A percentile compares a stretch with the other conserved stretches of the same genome.
Conservation (phyloP, 2,113 vertebrate genomes). For the Naja naja region DNA sequence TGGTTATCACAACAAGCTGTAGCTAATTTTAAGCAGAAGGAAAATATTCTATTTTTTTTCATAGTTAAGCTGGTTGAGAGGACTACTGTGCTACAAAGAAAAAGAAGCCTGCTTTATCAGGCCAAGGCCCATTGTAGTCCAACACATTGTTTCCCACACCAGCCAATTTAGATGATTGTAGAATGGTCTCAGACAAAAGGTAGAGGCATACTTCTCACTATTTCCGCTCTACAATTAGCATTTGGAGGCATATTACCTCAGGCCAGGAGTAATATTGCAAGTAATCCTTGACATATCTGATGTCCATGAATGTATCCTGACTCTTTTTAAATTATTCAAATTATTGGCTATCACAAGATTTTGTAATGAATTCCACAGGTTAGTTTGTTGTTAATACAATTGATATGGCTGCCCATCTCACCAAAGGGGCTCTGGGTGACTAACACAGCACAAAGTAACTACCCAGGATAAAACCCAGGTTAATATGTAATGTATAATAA, state of each 20-base stretch:
- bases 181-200: neutral
- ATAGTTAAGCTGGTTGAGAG: neutral
- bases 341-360: neutral
- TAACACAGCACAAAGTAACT: neutral
- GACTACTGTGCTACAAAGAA: neutral
- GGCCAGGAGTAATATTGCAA: neutral
- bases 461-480: neutral
- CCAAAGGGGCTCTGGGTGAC: neutral
- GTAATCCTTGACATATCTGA: neutral
- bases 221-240: neutral
- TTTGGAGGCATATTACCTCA: neutral
- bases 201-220: neutral
- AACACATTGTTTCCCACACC: neutral
- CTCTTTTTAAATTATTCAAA: neutral
- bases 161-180: neutral
- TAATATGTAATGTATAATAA: neutral
- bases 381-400: neutral
- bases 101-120: neutral
- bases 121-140: neutral
- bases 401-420: neutral
- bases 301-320: neutral
- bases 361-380: neutral
- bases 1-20: neutral
- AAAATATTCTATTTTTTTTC: neutral
- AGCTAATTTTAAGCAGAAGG: neutral